These are phyloP conservation scores for Himalopsyche kuldschensis DNA, from an alignment of 2,888 invertebrate genomes.

Conservation along the genomic window DNA sequence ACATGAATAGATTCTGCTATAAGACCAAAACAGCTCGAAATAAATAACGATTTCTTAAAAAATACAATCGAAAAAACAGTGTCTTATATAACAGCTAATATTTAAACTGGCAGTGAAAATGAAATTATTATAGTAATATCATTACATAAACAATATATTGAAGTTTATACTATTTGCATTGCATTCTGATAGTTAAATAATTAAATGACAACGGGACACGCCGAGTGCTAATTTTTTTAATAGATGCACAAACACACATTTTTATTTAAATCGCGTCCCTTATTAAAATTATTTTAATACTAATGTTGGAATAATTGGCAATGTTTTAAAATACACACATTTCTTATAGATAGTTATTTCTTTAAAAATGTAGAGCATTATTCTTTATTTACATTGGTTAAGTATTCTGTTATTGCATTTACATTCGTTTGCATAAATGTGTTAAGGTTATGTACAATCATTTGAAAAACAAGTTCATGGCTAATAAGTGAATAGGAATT, in stretches of 20 bases:
- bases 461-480: conserved; percentile 37
- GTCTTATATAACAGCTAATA: no score
- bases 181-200: not conserved
- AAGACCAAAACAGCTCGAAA: no score
- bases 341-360: not conserved
- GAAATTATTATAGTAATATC: no score
- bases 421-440: conserved; percentile 40
- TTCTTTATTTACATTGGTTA: conserved; percentile 25
- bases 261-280: not conserved
- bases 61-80: no score
- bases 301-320: not conserved
- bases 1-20: no score
- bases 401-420: conserved; percentile 36
- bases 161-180: no score
- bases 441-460: conserved; percentile 35
- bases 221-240: not conserved
- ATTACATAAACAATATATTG: no score
- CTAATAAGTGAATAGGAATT: conserved; percentile 23
- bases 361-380: not conserved
- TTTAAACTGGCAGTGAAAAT: no score
- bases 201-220: not conserved
- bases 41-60: no score
- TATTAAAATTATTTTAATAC: not conserved
- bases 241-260: not conserved
- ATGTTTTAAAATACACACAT: not conserved